These are phyloP conservation scores for Macroramphosus scolopax DNA, from an alignment of 2,797 vertebrate genomes.

Conservation along the genomic window DNA sequence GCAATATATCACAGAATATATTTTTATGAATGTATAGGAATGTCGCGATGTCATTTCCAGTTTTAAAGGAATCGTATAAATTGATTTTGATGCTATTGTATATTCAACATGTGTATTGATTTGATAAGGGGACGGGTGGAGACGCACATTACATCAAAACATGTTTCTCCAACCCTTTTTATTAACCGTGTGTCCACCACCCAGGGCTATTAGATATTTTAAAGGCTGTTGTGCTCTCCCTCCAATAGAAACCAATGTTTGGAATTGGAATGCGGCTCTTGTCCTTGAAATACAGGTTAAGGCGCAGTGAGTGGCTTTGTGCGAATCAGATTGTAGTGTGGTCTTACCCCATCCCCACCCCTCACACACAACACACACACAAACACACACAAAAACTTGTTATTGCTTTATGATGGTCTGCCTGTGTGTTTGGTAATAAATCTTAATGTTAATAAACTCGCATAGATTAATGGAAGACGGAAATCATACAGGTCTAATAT, in stretches of 20 bases:
- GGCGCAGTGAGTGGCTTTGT: slow-evolving; percentile 53
- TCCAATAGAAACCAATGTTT: too few species aligned
- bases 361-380: slow-evolving; percentile 6
- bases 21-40: slow-evolving; percentile 15
- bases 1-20: slow-evolving; percentile 13
- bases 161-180: slow-evolving; percentile 34
- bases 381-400: slow-evolving; percentile 11
- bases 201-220: too few species aligned
- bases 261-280: slow-evolving; percentile 45
- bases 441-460: too few species aligned
- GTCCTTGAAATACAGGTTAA: slow-evolving; percentile 68
- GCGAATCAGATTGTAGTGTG: slow-evolving; percentile 54
- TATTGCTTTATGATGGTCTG: slow-evolving; percentile 30
- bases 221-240: too few species aligned
- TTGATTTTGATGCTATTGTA: too few species aligned
- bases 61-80: too few species aligned
- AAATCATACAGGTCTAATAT: too few species aligned
- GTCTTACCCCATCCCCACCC: slow-evolving; percentile 44
- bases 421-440: neutral
- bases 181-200: too few species aligned
- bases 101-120: too few species aligned
- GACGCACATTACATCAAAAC: slow-evolving; percentile 36
- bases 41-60: too few species aligned
- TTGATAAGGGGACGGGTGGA: slow-evolving; percentile 27
- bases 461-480: too few species aligned